These are phyloP conservation scores for Hecatera dysodea DNA, from an alignment of 2,888 invertebrate species.

Conservation along the genomic window DNA sequence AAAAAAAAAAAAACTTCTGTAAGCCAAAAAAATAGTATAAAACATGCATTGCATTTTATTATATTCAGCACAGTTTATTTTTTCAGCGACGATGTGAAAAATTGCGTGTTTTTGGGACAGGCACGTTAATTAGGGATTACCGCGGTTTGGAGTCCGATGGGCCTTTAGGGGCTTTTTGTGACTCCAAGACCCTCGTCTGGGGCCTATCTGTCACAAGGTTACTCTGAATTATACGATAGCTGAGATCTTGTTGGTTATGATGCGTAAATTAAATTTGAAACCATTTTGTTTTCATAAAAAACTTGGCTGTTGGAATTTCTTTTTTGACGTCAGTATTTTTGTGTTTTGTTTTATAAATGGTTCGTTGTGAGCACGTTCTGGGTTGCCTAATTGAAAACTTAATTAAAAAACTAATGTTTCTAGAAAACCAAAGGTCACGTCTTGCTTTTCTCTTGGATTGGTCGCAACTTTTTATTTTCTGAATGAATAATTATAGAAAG, in stretches of 20 bases:
- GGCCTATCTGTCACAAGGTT: conserved; percentile 35
- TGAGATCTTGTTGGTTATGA: conserved; percentile 9
- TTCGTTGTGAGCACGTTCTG: neutral
- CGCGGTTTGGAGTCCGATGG: conserved; percentile 15
- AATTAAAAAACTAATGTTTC: neutral
- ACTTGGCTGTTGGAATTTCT: neutral
- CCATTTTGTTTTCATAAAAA: conserved; percentile 16
- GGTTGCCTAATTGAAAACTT: neutral
- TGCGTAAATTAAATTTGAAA: conserved; percentile 13
- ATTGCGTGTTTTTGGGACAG: conserved; percentile 50
- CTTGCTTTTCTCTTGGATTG: neutral
- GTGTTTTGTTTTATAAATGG: neutral
- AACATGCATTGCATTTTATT: too few relatives aligned
- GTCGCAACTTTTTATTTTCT: neutral
- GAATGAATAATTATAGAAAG: neutral
- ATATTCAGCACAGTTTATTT: conserved; percentile 23
- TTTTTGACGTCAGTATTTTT: neutral
- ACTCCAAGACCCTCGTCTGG: conserved; percentile 35
- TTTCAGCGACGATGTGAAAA: conserved; percentile 44
- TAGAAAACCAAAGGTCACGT: too few relatives aligned
- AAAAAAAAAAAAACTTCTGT: too few relatives aligned
- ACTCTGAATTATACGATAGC: conserved; percentile 13
- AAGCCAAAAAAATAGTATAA: too few relatives aligned
- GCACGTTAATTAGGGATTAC: conserved; percentile 66
- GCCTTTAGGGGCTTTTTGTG: conserved; percentile 30